Conservation (phyloP, 2,888 invertebrate species). For the Lysandra coridon region DNA sequence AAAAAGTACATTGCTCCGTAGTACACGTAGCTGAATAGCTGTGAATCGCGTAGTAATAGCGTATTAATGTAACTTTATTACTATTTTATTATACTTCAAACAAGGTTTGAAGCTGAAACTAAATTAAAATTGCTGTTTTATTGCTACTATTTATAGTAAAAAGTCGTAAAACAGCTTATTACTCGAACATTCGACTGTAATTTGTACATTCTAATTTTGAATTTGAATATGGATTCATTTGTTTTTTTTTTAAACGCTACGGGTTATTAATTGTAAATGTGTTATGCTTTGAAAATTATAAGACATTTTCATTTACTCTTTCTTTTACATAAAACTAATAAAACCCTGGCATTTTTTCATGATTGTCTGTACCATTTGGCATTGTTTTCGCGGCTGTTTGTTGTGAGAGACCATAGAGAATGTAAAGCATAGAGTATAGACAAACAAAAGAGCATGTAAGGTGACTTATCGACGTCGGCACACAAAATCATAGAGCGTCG, state of each 20-base stretch:
- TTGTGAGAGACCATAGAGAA: constrained; percentile 22
- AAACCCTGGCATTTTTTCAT: not conserved
- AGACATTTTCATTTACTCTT: not conserved
- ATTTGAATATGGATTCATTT: not conserved
- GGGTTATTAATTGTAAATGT: not conserved
- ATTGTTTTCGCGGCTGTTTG: not conserved
- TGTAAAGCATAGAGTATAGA: not conserved
- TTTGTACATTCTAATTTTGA: not conserved
- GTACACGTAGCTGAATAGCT: not conserved
- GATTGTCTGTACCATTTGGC: not conserved
- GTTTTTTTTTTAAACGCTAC: not conserved
- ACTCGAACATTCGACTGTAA: not conserved
- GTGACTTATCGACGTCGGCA: constrained; percentile 4
- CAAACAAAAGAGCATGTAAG: constrained; percentile 6
- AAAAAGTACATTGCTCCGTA: not conserved
- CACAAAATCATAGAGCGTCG: constrained; percentile 18
- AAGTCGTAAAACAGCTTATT: not conserved
- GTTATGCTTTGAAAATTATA: not conserved
- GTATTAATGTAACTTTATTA: not conserved
- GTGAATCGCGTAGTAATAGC: constrained; percentile 13
- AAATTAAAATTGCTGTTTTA: not conserved
- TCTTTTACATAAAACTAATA: not conserved
- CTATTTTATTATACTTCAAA: not conserved
- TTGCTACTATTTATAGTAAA: no score
- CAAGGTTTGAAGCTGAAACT: not conserved